phyloP scores from a whole-genome alignment of 2,797 vertebrate genomes.

The Intellagama lesueurii region DNA sequence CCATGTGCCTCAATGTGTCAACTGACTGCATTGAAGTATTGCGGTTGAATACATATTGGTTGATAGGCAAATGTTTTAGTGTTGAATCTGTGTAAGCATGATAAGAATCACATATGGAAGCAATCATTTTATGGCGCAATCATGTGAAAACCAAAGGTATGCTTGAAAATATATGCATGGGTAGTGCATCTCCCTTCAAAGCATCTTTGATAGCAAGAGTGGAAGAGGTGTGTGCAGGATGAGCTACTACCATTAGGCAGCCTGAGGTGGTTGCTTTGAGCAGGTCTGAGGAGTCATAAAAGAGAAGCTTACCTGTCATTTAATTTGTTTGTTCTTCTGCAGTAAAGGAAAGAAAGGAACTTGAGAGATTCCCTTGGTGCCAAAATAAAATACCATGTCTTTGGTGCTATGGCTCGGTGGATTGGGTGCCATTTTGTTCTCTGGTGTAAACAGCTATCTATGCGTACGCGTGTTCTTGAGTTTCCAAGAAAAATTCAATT shows the following conservation, averaged over 20 bases:
- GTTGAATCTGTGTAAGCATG: background rate
- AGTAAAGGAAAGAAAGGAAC: background rate
- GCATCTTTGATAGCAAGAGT: background rate
- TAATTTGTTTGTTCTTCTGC: background rate
- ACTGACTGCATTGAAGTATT: background rate
- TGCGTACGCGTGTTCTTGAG: background rate
- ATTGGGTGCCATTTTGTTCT: too few relatives aligned
- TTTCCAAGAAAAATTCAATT: background rate
- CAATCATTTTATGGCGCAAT: background rate
- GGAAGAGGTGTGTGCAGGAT: background rate
- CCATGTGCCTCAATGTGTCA: background rate
- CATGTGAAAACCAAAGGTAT: background rate
- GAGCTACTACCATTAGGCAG: background rate
- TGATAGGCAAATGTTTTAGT: background rate
- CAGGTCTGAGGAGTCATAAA: background rate
- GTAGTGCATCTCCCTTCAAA: background rate
- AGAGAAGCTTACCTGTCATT: background rate
- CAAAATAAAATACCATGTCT: background rate
- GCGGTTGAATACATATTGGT: background rate
- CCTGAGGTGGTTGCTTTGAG: too few relatives aligned
- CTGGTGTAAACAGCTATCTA: background rate
- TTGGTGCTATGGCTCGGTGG: background rate
- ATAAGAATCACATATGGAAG: background rate
- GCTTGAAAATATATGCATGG: background rate
- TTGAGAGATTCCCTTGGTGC: background rate